Evolutionary conservation across 2,113 vertebrate species (phyloP), one percentile per base, ranked within the genome.

Genomic region (Datnioides undecimradiatus): DNA sequence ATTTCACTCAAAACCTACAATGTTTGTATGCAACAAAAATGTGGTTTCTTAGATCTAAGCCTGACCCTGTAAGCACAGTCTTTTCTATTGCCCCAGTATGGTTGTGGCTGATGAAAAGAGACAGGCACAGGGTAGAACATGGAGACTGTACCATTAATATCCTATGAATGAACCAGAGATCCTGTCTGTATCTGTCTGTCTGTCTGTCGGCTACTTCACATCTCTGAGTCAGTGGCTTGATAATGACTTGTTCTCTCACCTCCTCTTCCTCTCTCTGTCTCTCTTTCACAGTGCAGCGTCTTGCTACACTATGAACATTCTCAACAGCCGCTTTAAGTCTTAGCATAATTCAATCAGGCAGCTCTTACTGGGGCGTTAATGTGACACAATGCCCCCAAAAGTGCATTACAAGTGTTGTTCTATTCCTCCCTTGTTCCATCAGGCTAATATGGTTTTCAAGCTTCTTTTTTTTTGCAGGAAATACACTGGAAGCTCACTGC

Each of bases 351-450:
- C 64, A 80, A 91, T 91, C 68, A 80, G 17, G 66, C 51, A 74
- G 74, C 90, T 90, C 78, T 89, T 86, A 90, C 62, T 60, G 67
- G 48, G 52, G 73, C 52, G 60, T 54, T 85, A 83, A 79, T 66
- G 13, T 51, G 67, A 80, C 74, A 49, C 77, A 38, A 70, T 59
- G 57, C 13, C 46, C 67, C 6, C 27, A 19, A 81, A 83, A 89
- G 63, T 43, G 45, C 77, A 83, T 87, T 87, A 87, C 55, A 52
- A 49, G 65, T 59, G 78, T 49, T 83, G 82, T 82, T 62, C 72
- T 62, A 67, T 77, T 73, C 73, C 51, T 64, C 68, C 41, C 60
- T 51, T n/a, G 57, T 62, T 71, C 43, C 25, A 34, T 82, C 33
- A 69, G 54, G 25, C 40, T 45, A 45, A 79, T 79, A 64, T 3